A percentile compares a stretch with the other conserved stretches of the same genome.
Conservation (phyloP, 2,797 vertebrate genomes). For the Threskiornis aethiopicus region DNA sequence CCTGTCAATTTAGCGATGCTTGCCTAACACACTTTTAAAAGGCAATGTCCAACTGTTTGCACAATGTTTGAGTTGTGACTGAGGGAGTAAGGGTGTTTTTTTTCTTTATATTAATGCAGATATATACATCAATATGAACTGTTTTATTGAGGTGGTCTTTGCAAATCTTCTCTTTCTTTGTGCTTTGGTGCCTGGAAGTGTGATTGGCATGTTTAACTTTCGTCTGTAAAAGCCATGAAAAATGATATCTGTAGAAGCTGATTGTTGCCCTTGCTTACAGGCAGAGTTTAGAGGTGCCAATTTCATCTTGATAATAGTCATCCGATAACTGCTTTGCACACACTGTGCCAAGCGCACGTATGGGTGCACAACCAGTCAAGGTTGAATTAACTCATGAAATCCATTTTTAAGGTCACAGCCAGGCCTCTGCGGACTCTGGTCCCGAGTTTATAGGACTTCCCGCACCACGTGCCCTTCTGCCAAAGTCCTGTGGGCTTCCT, state of each 20-base stretch:
- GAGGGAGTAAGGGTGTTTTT: background rate
- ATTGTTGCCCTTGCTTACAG: background rate
- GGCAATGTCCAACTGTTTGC: background rate
- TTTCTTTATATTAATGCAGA: background rate
- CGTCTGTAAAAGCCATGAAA: background rate
- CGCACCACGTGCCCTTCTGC: background rate
- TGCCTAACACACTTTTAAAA: background rate
- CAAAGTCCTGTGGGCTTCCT: background rate
- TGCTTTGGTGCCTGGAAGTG: background rate
- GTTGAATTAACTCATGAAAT: conserved; percentile 5
- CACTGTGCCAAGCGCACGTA: background rate
- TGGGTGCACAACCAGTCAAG: background rate
- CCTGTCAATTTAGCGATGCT: background rate
- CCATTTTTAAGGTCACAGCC: background rate
- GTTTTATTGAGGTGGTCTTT: background rate
- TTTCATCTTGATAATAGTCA: background rate
- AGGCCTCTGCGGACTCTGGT: background rate
- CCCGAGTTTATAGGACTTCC: background rate
- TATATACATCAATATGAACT: background rate
- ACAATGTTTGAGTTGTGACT: background rate
- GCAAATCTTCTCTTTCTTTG: background rate
- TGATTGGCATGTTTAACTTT: background rate
- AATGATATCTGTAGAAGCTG: background rate
- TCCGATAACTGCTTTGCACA: background rate
- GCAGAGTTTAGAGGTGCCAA: background rate